Evolutionary conservation across 2,113 vertebrate species (phyloP).

Genomic region (Misgurnus mizolepis): DNA sequence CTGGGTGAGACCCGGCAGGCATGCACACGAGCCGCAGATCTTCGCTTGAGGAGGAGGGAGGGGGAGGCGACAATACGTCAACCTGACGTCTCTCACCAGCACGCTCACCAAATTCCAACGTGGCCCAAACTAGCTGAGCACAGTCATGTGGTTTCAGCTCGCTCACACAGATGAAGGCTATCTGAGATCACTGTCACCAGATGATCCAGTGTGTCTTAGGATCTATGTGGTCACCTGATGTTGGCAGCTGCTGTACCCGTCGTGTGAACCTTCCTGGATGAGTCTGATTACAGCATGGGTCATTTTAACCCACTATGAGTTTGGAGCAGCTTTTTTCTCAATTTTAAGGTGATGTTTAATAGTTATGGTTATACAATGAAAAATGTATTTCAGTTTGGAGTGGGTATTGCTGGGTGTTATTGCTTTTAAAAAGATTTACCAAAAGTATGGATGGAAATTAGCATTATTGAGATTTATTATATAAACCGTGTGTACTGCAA

Average conservation of each 20-base stretch:
- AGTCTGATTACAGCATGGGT: constrained; percentile 32
- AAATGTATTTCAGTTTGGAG: neutral
- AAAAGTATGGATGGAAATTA: too few relatives aligned
- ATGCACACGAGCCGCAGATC: constrained; percentile 14
- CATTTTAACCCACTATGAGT: constrained; percentile 4
- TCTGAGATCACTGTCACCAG: constrained; percentile 24
- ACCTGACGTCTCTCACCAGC: constrained; percentile 59
- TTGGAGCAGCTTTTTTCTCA: neutral
- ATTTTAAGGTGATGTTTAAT: neutral
- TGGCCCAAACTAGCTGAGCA: constrained; percentile 34
- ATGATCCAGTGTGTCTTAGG: constrained; percentile 23
- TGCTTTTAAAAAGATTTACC: neutral
- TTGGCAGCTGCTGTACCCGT: constrained; percentile 8
- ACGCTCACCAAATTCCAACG: constrained; percentile 53
- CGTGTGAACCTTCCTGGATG: constrained; percentile 22
- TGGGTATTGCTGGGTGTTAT: neutral
- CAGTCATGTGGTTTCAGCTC: constrained; percentile 39
- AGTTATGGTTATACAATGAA: neutral
- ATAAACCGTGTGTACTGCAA: too few relatives aligned
- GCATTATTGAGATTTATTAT: too few relatives aligned
- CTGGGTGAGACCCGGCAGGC: neutral
- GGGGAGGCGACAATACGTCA: constrained; percentile 3
- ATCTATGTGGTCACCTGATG: constrained; percentile 43
- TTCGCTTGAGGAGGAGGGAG: neutral
- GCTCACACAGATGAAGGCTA: constrained; percentile 7